Evolutionary conservation across 2,888 invertebrate species (phyloP), one percentile per base, ranked within the genome.

Genomic region (Boloria euphrosyne): DNA sequence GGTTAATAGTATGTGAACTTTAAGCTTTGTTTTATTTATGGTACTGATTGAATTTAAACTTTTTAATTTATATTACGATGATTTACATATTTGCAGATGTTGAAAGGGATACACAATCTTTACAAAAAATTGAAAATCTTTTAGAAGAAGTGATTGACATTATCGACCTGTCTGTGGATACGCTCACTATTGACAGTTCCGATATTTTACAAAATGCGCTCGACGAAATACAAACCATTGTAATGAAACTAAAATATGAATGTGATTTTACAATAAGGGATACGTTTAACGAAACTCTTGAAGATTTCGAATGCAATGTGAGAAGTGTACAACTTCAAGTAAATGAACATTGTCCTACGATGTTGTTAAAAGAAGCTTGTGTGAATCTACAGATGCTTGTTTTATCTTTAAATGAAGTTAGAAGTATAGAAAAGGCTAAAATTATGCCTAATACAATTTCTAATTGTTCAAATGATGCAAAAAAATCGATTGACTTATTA

Each of bases 291-390:
- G 92, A 92, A 76, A 87, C 89, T 79, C 86, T 93, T 74, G 87
- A 90, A 74, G 92, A 92, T 75, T 86, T 92, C 85, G 92, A 92
- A 82, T 91, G 91, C 82, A 89, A 87, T 77, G 89, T 91, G 77
- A 89, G 91, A 75, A 91, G 90, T 82, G 89, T 91, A 4, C 90
- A 90, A 73, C 84, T 91, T 73, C 90, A 89, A 73, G 85, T 90
- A 57, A 86, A 84, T 74, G 90, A 91, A 78, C 83, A 84, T 22
- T 87, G 88, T 73, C 86, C 89, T 55, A 81, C 85, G 13, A 84
- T 86, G 27, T 76, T 90, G 61, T 76, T 92, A 2, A 83, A 82
- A 70, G 90, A 91, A 79, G 89, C 90, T 13, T 90, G 88, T 77
- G 86, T 82, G n/a, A 87, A 89, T 46, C 78, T 92, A 65, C 82